phyloP scores from a whole-genome alignment of 1,140 invertebrate species.

The Stenopsyche tienmushanensis region DNA sequence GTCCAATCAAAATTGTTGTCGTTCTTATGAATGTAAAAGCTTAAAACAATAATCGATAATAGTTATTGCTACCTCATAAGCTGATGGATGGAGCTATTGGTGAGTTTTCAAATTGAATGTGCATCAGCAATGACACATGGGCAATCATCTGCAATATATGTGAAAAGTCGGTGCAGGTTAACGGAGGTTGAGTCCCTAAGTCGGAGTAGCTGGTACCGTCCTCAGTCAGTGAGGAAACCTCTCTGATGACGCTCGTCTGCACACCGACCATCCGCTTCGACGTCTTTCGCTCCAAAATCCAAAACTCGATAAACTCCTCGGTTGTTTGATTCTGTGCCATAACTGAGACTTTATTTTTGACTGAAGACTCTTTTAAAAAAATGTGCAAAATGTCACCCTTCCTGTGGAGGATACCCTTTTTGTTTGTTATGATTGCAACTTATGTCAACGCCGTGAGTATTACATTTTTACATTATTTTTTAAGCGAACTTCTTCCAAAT shows the following conservation, averaged over 20 bases:
- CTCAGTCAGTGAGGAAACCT: not conserved
- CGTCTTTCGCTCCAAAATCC: not conserved
- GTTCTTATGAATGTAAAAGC: too few relatives aligned
- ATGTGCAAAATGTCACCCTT: not conserved
- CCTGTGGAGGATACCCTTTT: not conserved
- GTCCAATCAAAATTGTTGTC: too few relatives aligned
- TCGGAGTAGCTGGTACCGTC: not conserved
- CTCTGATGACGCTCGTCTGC: conserved; percentile 1
- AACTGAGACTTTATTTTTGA: not conserved
- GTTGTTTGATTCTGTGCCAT: too few relatives aligned
- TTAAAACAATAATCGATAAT: too few relatives aligned
- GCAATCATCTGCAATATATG: too few relatives aligned
- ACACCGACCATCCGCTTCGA: not conserved
- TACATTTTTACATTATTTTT: too few relatives aligned
- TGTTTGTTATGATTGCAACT: not conserved
- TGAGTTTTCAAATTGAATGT: too few relatives aligned
- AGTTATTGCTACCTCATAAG: too few relatives aligned
- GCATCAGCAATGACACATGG: too few relatives aligned
- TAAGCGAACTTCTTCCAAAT: too few relatives aligned
- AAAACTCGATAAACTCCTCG: too few relatives aligned
- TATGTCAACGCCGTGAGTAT: not conserved
- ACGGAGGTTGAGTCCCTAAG: conserved; percentile 4
- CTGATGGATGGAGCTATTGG: too few relatives aligned
- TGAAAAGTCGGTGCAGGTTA: not conserved
- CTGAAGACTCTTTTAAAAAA: not conserved